Evolutionary conservation across 1,140 invertebrate genomes (phyloP), one percentile per base, ranked within the genome.

Genomic region (Lineus longissimus): DNA sequence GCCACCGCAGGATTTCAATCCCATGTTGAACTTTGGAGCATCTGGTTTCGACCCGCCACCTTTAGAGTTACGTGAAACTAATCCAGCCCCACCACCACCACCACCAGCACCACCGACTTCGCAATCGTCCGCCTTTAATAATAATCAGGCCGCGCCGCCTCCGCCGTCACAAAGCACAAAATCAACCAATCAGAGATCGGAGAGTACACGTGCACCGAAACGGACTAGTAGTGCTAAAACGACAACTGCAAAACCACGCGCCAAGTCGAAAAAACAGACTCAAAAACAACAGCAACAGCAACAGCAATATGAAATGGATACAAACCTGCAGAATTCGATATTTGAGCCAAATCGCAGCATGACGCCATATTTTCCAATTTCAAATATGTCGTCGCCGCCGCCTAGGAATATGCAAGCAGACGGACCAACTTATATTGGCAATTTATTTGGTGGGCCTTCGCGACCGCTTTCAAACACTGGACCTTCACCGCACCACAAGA

Each of bases 321-420:
- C 72, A 25, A 73, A 72, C 55, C 66, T 75, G 61, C 71, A 69
- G 11, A 70, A 75, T 64, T 73, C 76, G 1, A 78, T 80, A 43
- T 81, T 81, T 71, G 79, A 81, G 43, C 61, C 73, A 17, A 75
- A 75, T 56, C 70, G 76, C 45, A 74, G 76, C 61, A 72, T 79
- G 61, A 74, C 77, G 27, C 73, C 77, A 27, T 74, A 76, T 54
- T 80, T 78, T 47, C 45, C 65, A 2, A 62, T 70, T 59, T 59
- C 71, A 43, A 67, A 64, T 63, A 66, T 78, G 43, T 77, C 77
- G 15, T 77, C 78, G 40, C 71, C 73, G 0, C 75, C 77, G 33
- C 68, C 69, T 15, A 56, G 74, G 15, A 70, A 69, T 40, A 66
- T 73, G 43, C 73, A 75, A 54, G 70, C 67, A 51, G 76, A 78